Conservation (phyloP, 2,797 vertebrate genomes). For the Parotocinclus haroldoi region DNA sequence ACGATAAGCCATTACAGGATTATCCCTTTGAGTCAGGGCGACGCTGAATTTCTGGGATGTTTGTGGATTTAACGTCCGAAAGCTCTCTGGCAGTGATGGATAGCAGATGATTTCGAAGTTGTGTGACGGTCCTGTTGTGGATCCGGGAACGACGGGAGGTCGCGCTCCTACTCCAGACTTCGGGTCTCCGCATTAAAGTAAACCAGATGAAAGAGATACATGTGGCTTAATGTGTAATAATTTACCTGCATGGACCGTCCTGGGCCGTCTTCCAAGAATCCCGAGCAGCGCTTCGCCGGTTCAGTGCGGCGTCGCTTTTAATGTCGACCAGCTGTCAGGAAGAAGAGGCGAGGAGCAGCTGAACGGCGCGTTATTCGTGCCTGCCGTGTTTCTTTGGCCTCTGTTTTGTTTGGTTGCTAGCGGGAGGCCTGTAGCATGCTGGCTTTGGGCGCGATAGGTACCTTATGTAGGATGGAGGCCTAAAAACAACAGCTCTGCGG, state of each 20-base stretch:
- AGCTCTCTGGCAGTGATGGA: neutral
- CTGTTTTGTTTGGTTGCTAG: conserved; percentile 54
- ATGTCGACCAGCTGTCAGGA: conserved; percentile 53
- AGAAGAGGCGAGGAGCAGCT: conserved; percentile 28
- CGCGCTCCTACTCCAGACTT: conserved; percentile 44
- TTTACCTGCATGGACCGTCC: conserved; percentile 55
- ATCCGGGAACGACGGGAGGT: conserved; percentile 38
- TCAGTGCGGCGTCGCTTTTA: conserved; percentile 37
- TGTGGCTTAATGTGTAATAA: conserved; percentile 52
- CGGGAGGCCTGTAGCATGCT: conserved; percentile 36
- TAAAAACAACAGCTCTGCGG: conserved; percentile 29
- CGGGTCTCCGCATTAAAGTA: conserved; percentile 54
- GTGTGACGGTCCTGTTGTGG: conserved; percentile 28
- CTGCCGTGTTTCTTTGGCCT: conserved; percentile 33
- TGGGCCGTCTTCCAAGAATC: conserved; percentile 44
- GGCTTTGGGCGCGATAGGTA: conserved; percentile 40
- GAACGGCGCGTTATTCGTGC: conserved; percentile 21
- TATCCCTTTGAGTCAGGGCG: no score
- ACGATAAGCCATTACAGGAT: no score
- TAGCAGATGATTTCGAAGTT: conserved; percentile 38
- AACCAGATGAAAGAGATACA: conserved; percentile 58
- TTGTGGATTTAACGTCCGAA: no score
- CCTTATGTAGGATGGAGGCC: conserved; percentile 37
- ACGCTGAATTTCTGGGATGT: no score
- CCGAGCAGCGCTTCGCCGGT: conserved; percentile 25